A percentile compares a stretch with the other conserved stretches of the same genome.
Conservation (phyloP, 2,888 invertebrate genomes). For the Fragum sueziense region DNA sequence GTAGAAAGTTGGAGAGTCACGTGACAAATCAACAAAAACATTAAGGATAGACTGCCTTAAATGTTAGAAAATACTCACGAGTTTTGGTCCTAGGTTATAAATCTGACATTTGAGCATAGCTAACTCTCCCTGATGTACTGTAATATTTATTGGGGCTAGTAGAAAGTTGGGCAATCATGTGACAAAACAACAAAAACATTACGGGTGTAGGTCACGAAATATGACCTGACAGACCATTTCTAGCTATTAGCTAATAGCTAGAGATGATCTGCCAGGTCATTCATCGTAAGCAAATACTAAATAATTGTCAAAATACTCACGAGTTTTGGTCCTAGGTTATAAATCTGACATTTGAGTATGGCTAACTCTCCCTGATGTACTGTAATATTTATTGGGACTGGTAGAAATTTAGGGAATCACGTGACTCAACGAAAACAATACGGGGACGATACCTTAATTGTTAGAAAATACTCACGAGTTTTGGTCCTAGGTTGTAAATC, state of each 20-base stretch:
- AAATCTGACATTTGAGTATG: slow-evolving; percentile 56
- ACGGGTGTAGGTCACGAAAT: too few relatives aligned
- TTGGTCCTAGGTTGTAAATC: slow-evolving; percentile 62
- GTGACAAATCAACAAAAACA: too few relatives aligned
- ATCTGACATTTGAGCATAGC: too few relatives aligned
- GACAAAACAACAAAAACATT: too few relatives aligned
- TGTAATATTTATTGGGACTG: slow-evolving; percentile 53
- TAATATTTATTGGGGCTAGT: neutral
- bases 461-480: slow-evolving; percentile 26
- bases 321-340: slow-evolving; percentile 61
- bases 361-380: slow-evolving; percentile 62
- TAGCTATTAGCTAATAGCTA: too few relatives aligned
- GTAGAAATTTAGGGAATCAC: slow-evolving; percentile 30
- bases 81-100: slow-evolving; percentile 16
- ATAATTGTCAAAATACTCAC: too few relatives aligned
- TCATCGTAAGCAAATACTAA: too few relatives aligned
- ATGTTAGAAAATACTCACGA: neutral
- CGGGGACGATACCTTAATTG: too few relatives aligned
- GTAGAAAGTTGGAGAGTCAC: slow-evolving; percentile 26
- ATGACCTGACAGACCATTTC: too few relatives aligned
- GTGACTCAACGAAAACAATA: too few relatives aligned
- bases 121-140: neutral
- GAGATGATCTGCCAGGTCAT: too few relatives aligned
- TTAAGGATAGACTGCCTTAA: too few relatives aligned
- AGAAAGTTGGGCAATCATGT: slow-evolving; percentile 30